Percentiles rank a stretch among this genome's conserved stretches.
Evolutionary conservation across 2,797 vertebrate species (phyloP).

Genomic region (Falco peregrinus): DNA sequence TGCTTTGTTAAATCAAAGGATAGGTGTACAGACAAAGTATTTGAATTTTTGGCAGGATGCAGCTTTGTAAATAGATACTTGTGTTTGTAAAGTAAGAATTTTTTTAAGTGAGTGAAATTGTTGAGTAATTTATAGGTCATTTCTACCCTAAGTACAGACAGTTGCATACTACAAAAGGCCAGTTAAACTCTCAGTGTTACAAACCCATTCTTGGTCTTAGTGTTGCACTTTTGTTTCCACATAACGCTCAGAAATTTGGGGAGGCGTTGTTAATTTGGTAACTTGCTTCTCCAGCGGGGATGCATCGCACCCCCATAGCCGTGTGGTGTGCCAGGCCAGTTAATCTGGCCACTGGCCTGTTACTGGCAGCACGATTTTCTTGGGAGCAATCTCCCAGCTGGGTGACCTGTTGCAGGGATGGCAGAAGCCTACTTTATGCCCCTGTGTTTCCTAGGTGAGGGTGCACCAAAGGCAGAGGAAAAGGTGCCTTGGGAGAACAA

Average conservation of each 20-base stretch:
- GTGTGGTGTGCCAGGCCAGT: background rate
- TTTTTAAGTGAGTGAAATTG: background rate
- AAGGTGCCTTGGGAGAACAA: background rate
- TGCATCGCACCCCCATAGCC: fast-evolving
- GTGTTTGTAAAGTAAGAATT: background rate
- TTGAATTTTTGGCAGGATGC: background rate
- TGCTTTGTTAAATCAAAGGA: constrained; percentile 41
- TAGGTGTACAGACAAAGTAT: background rate
- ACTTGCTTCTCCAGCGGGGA: background rate
- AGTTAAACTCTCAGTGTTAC: background rate
- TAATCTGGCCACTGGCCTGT: background rate
- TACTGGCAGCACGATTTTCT: background rate
- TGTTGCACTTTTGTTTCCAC: background rate
- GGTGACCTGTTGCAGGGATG: background rate
- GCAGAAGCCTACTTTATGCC: background rate
- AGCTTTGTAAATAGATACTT: background rate
- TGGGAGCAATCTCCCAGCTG: background rate
- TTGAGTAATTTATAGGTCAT: background rate
- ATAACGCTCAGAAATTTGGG: background rate
- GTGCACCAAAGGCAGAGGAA: background rate
- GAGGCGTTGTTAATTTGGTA: background rate
- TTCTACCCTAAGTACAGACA: background rate
- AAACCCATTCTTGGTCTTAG: background rate
- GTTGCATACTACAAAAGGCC: background rate
- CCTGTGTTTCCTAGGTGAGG: background rate